phyloP scores from a whole-genome alignment of 1,140 invertebrate species.

The Pseudomyrmex flavicornis region DNA sequence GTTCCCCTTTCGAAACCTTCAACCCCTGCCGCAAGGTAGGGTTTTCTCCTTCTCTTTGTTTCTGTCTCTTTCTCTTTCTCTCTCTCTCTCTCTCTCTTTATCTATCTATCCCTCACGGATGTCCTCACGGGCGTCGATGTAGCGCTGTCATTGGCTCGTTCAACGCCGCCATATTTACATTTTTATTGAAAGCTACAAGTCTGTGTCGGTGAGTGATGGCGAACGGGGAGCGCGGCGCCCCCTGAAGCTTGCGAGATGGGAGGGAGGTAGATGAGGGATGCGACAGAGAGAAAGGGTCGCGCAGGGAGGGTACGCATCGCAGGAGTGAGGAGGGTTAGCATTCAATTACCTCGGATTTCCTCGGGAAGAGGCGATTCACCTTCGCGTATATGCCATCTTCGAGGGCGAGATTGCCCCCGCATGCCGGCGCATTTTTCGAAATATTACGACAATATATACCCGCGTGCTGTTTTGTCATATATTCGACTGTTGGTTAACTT shows the following conservation, averaged over 20 bases:
- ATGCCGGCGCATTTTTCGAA: constrained; percentile 77
- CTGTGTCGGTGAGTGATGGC: constrained; percentile 82
- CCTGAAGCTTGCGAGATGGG: constrained; percentile 36
- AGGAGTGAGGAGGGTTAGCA: constrained; percentile 74
- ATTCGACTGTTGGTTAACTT: constrained; percentile 9
- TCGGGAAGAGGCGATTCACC: constrained; percentile 81
- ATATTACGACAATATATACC: constrained; percentile 79
- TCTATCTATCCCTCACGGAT: constrained; percentile 62
- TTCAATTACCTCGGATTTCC: constrained; percentile 85
- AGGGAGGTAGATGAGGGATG: constrained; percentile 46
- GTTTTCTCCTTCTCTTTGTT: constrained; percentile 14
- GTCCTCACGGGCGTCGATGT: constrained; percentile 78
- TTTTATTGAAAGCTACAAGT: constrained; percentile 86
- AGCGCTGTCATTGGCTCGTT: constrained; percentile 85
- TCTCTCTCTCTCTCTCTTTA: constrained; percentile 41
- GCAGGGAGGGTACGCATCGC: constrained; percentile 40
- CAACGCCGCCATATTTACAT: constrained; percentile 85
- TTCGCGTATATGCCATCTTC: constrained; percentile 80
- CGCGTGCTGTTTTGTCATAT: constrained; percentile 53
- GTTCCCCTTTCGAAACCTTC: constrained; percentile 71
- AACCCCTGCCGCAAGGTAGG: constrained; percentile 64
- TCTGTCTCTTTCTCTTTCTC: constrained; percentile 46
- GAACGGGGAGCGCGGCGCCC: constrained; percentile 68
- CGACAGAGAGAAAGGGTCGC: constrained; percentile 41
- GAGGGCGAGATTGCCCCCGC: constrained; percentile 79